Base-by-base conservation (phyloP, 1,140 invertebrate species). In the Cherax quadricarinatus region DNA sequence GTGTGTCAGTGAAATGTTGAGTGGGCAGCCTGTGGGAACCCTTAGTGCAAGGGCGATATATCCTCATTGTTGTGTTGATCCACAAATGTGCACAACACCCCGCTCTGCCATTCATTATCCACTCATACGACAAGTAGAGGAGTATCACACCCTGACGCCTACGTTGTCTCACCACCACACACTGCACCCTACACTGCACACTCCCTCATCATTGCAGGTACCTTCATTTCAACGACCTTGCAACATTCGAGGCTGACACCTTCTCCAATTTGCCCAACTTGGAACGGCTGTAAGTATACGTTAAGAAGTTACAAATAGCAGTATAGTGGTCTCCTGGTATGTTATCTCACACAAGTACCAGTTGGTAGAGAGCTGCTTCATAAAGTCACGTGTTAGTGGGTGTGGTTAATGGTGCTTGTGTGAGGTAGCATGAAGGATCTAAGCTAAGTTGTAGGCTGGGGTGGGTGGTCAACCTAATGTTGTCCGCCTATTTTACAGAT, bases 201-300 rank as follows among this genome's bases (percentile, higher is more conserved):
- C 62, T 89, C 84, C 86, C 88, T 75, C 85, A 49, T 88, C 88
- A 73, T 89, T 89, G 49, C 91, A 96, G 96, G 90, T 96, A 97
- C 94, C 95, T 97, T 57, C 96, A 97, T 93, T 96, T 96, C 94
- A 97, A 97, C 94, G 95, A 96, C 70, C 95, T 97, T 89, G 95
- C 96, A 92, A 95, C 96, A 85, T 96, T 97, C 88, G 94, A 96
- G 57, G 94, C 95, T 3, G 95, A 95, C 57, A 96, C 96, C 16
- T 97, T 97, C 95, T 96, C 95, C 70, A 96, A 97, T 94, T 94
- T 97, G 49, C 96, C 96, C 6, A 94, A 94, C 7, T 94, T 97
- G 81, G 96, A 97, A 93, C 95, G 96, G 94, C 94, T 97, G 95
- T 95, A 94, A 95, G 95, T 95, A 93, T 83, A 82, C 21, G 30